Percentiles rank a stretch among this genome's conserved stretches.
phyloP scores from a whole-genome alignment of 1,140 invertebrate genomes.

The Drosophila prosaltans region DNA sequence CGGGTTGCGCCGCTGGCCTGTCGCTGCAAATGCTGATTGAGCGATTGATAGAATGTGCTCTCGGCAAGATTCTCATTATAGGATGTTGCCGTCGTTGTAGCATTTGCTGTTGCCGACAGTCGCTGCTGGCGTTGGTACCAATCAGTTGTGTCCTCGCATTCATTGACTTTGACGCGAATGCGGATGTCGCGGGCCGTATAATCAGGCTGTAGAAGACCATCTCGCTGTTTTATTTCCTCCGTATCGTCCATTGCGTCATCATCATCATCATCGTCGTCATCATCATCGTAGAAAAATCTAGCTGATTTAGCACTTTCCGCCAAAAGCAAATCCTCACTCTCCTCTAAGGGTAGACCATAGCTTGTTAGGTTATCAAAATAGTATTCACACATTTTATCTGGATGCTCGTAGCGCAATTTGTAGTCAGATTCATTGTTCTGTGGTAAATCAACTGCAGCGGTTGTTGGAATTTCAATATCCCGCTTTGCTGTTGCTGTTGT shows the following conservation, averaged over 20 bases:
- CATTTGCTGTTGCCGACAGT: neutral
- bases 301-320: slow-evolving; percentile 69
- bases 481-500: slow-evolving; percentile 15
- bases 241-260: slow-evolving; percentile 16
- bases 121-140: slow-evolving; percentile 55
- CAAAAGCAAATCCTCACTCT: slow-evolving; percentile 69
- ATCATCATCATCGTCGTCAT: slow-evolving; percentile 32
- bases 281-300: slow-evolving; percentile 56
- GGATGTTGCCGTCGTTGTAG: slow-evolving; percentile 26
- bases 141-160: slow-evolving; percentile 60
- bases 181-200: slow-evolving; percentile 65
- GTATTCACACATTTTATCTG: slow-evolving; percentile 81
- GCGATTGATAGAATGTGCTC: slow-evolving; percentile 80
- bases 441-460: slow-evolving; percentile 16
- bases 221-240: neutral
- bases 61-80: slow-evolving; percentile 81
- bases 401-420: slow-evolving; percentile 78
- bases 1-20: slow-evolving; percentile 36
- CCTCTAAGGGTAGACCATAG: slow-evolving; percentile 63
- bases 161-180: slow-evolving; percentile 70
- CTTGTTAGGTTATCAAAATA: slow-evolving; percentile 74
- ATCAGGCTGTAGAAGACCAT: slow-evolving; percentile 44
- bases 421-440: slow-evolving; percentile 33
- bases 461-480: slow-evolving; percentile 4
- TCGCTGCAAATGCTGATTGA: slow-evolving; percentile 79